Evolutionary conservation across 2,113 vertebrate species (phyloP), one percentile per base, ranked within the genome.

Genomic region (Etheostoma spectabile): DNA sequence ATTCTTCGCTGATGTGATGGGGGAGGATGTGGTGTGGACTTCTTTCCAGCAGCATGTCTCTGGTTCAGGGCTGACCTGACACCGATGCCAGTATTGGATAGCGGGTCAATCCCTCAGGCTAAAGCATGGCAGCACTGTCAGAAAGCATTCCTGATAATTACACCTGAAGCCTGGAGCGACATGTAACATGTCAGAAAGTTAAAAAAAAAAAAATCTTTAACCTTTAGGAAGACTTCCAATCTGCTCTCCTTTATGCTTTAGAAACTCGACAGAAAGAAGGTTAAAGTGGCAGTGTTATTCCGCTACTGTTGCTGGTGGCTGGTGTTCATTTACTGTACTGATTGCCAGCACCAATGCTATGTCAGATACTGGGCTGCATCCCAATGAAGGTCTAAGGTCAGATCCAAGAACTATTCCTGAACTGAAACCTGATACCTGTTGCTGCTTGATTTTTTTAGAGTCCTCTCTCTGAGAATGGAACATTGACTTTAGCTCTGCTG

Each of bases 71-170:
- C 33, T 18, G 53, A 70, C 21, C 75, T 66, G 65, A 70, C 65
- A 16, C 57, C 49, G 21, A 68, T 64, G 69, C 61, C 55, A 45
- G 52, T 16, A 56, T 24, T 78, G 30, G 70, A 74, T 75, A 74
- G 45, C 42, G 0, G 59, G 51, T 81, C 46, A 0, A 3, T 19
- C 19, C 78, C 63, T 60, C n/a, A 10, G 73, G 63, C 57, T 69
- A 42, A 63, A 77, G 27, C 55, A 16, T 15, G 52, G 65, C 61
- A 5, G 55, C 46, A 38, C 72, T 74, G 67, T 77, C 77, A 73
- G 13, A 53, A 65, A 70, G 72, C n/a, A 4, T 15, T 48, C 56
- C 15, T 14, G 19, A 33, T 38, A 42, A 61, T 77, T 46, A 11
- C 74, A 45, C 16, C 13, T 11, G 33, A 60, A 45, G 30, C 80